These are phyloP conservation scores for Eugnorisma glareosa DNA, from an alignment of 2,888 invertebrate species.

Conservation along the genomic window DNA sequence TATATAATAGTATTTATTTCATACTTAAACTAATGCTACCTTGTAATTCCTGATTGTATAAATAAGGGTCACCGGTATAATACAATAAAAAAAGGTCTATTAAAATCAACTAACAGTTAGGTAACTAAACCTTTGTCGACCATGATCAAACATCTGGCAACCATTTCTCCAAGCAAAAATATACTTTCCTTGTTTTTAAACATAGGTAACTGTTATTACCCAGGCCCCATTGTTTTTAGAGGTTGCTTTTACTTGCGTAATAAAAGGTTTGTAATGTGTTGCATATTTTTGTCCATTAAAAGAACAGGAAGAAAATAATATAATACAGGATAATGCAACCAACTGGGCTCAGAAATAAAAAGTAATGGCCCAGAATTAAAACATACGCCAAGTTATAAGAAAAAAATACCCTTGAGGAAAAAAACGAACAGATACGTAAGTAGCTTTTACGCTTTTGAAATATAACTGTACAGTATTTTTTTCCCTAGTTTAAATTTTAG, in stretches of 20 bases:
- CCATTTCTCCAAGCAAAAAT: not conserved
- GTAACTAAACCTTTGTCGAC: conserved; percentile 2
- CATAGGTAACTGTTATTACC: not conserved
- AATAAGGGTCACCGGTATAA: not conserved
- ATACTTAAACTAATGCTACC: not conserved
- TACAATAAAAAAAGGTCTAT: not conserved
- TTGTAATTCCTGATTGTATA: not conserved
- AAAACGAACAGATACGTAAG: too few relatives aligned
- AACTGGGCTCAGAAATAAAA: not conserved
- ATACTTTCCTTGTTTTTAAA: not conserved
- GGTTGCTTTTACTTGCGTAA: conserved; percentile 3
- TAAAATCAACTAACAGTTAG: not conserved
- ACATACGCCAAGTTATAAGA: not conserved
- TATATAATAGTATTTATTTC: too few relatives aligned
- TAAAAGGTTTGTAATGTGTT: not conserved
- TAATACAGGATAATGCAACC: conserved; percentile 6
- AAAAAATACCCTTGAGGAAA: not conserved
- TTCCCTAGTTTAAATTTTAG: not conserved
- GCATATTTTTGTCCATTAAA: conserved; percentile 22
- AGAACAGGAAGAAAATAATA: not conserved
- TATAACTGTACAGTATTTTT: not conserved
- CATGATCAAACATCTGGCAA: conserved; percentile 24
- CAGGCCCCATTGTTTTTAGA: conserved; percentile 14
- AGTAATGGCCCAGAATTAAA: not conserved
- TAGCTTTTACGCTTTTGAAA: not conserved